Percentiles rank a stretch among this genome's conserved stretches.
Evolutionary conservation across 2,888 invertebrate genomes (phyloP).

Genomic region (Pycnomerus fuliginosus): DNA sequence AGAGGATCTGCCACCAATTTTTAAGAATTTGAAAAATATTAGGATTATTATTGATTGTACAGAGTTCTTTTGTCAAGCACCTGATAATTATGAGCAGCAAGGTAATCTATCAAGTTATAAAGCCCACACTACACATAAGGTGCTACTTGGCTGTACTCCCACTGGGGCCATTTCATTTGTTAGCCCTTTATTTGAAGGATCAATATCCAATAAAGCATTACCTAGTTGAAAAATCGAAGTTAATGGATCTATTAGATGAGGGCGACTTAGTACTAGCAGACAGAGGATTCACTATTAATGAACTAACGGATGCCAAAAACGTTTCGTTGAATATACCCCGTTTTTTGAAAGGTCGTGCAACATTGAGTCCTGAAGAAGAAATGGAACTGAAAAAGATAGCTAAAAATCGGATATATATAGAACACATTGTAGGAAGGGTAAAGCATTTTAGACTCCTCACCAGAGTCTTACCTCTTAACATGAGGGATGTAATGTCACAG

Average conservation of each 20-base stretch:
- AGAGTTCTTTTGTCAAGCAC: no score
- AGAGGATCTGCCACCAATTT: no score
- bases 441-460: slow-evolving; percentile 28
- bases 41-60: no score
- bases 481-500: slow-evolving; percentile 24
- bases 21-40: no score
- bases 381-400: slow-evolving; percentile 29
- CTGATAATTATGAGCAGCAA: no score
- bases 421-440: slow-evolving; percentile 29
- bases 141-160: slow-evolving; percentile 24
- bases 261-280: slow-evolving; percentile 32
- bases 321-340: slow-evolving; percentile 31
- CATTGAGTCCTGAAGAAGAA: slow-evolving; percentile 28
- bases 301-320: slow-evolving; percentile 24
- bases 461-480: slow-evolving; percentile 22
- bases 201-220: slow-evolving; percentile 27
- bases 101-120: no score
- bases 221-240: slow-evolving; percentile 21
- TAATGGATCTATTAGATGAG: slow-evolving; percentile 23
- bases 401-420: slow-evolving; percentile 30
- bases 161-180: slow-evolving; percentile 30
- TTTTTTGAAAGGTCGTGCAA: slow-evolving; percentile 27
- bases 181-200: slow-evolving; percentile 29
- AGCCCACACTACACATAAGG: no score
- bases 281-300: slow-evolving; percentile 29